Percentiles rank a stretch among this genome's conserved stretches.
These are phyloP conservation scores for Bombus polaris DNA, from an alignment of 1,140 invertebrate species.

Conservation along the genomic window DNA sequence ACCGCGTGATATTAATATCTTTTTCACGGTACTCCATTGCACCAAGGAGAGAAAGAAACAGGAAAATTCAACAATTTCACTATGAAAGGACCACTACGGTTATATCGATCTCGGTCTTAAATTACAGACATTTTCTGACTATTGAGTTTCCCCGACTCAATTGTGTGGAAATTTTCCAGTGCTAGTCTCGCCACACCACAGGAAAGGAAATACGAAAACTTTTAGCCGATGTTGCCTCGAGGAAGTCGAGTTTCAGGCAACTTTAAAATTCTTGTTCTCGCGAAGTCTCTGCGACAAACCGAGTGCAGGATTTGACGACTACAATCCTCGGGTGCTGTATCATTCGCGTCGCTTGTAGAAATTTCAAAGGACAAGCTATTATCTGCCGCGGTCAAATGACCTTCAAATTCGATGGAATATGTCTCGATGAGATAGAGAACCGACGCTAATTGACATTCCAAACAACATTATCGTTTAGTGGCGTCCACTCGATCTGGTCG, in stretches of 20 bases:
- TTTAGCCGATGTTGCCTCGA: not conserved
- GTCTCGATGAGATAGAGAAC: not conserved
- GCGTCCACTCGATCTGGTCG: no score
- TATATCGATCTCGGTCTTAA: not conserved
- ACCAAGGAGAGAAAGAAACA: not conserved
- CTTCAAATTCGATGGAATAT: not conserved
- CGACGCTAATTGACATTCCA: not conserved
- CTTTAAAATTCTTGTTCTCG: not conserved
- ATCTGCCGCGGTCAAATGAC: not conserved
- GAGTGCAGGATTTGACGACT: not conserved
- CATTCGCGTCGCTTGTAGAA: not conserved
- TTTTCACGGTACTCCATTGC: not conserved
- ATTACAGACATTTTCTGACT: constrained; percentile 6
- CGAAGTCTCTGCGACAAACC: not conserved
- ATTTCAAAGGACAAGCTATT: not conserved
- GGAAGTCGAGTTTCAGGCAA: no score
- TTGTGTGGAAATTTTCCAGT: constrained; percentile 1
- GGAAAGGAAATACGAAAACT: constrained; percentile 20
- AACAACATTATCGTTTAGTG: not conserved
- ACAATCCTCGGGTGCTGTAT: not conserved
- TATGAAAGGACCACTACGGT: not conserved
- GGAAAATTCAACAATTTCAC: not conserved
- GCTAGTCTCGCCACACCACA: rapidly evolving
- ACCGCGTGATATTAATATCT: not conserved
- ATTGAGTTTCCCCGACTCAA: not conserved